phyloP scores from a whole-genome alignment of 2,113 vertebrate species.

The Pteropus alecto region DNA sequence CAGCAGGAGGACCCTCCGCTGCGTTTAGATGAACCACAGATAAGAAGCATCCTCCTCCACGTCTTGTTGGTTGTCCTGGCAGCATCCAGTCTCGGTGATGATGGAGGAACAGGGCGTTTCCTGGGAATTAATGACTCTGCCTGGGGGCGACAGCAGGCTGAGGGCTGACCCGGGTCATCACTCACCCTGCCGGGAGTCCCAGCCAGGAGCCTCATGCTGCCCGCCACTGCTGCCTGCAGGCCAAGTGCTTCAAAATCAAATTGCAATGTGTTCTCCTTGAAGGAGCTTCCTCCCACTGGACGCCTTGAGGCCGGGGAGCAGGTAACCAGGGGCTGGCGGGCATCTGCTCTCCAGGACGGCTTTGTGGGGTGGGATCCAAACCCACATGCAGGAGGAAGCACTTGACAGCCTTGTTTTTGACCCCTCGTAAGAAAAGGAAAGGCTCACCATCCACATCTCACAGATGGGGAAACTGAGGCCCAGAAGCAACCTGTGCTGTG shows the following conservation, averaged over 20 bases:
- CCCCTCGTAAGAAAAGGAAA: not conserved
- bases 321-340: not conserved
- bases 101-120: slow-evolving; percentile 73
- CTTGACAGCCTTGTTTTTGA: not conserved
- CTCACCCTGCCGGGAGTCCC: slow-evolving; percentile 64
- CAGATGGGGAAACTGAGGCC: slow-evolving; percentile 43
- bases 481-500: fast-evolving
- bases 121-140: slow-evolving; percentile 74
- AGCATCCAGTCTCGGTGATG: slow-evolving; percentile 65
- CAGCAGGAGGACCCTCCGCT: slow-evolving; percentile 51
- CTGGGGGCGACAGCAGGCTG: slow-evolving; percentile 68
- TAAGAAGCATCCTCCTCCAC: slow-evolving; percentile 65
- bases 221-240: not conserved
- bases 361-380: not conserved
- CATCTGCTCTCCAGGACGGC: not conserved
- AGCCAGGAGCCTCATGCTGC: not conserved
- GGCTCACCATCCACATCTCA: not conserved
- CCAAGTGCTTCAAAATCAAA: not conserved
- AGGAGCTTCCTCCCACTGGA: not conserved
- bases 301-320: not conserved
- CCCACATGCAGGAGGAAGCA: not conserved
- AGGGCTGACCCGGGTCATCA: slow-evolving; percentile 63
- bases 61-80: slow-evolving; percentile 66
- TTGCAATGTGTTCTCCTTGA: not conserved
- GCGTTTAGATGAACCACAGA: slow-evolving; percentile 60